These are phyloP conservation scores for Stichopus chloronotus DNA, from an alignment of 35 echinoderm and acorn worm species.

Conservation along the genomic window DNA sequence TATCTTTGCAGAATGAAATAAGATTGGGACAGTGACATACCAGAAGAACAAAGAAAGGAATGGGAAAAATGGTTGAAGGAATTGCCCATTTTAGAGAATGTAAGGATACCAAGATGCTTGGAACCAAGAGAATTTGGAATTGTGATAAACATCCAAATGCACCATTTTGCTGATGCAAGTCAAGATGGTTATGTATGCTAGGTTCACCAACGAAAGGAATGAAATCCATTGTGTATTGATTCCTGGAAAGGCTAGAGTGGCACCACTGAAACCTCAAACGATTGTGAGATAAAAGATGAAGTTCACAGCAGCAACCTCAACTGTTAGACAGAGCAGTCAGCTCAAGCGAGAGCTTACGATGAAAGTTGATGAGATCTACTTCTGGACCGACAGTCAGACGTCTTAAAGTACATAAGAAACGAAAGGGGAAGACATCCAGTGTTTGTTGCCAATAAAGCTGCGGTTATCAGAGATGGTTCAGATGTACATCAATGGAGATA, in stretches of 20 bases:
- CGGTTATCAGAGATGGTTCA: constrained; percentile 63
- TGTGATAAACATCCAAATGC: no score
- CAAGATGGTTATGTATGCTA: no score
- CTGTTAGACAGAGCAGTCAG: constrained; percentile 45
- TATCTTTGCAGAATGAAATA: constrained; percentile 17
- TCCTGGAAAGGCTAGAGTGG: no score
- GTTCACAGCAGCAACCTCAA: constrained; percentile 51
- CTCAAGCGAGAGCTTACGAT: constrained; percentile 54
- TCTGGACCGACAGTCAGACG: constrained; percentile 77
- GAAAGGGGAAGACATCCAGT: constrained; percentile 56
- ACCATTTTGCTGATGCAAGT: constrained; percentile 58
- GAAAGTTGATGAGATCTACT: constrained; percentile 44
- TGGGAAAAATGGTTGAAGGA: constrained; percentile 72
- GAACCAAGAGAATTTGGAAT: constrained; percentile 63
- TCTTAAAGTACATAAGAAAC: constrained; percentile 59
- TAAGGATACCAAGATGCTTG: constrained; percentile 54
- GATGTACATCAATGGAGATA: constrained; percentile 3
- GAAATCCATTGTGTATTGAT: no score
- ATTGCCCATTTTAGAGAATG: constrained; percentile 55
- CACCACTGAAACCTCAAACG: constrained; percentile 6
- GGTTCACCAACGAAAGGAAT: no score
- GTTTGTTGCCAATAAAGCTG: constrained; percentile 64
- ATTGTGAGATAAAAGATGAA: constrained; percentile 52
- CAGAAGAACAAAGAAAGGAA: not conserved
- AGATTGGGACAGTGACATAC: constrained; percentile 70